These are phyloP conservation scores for Apocrypta bakeri DNA, from an alignment of 1,140 invertebrate species.

Conservation along the genomic window DNA sequence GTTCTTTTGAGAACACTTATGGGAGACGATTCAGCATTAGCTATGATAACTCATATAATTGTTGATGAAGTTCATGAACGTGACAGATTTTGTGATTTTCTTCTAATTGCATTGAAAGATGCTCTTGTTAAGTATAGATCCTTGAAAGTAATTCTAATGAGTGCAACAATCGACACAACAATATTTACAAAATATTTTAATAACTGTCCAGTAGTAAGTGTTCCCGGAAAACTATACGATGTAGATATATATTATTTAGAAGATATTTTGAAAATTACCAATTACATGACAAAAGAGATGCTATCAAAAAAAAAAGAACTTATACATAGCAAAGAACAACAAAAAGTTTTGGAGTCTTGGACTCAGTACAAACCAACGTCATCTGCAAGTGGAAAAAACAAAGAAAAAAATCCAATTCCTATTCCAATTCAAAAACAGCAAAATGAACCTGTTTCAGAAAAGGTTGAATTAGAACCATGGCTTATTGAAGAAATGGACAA, in stretches of 20 bases:
- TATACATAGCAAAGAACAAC: constrained; percentile 72
- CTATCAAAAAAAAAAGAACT: constrained; percentile 68
- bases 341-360: constrained; percentile 74
- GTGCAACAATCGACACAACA: constrained; percentile 90
- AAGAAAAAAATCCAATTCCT: constrained; percentile 58
- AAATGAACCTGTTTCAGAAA: constrained; percentile 67
- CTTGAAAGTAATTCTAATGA: constrained; percentile 93
- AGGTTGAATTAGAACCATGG: constrained; percentile 75
- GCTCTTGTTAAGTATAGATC: constrained; percentile 82
- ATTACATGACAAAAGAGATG: constrained; percentile 83
- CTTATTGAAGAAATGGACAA: constrained; percentile 78
- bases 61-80: constrained; percentile 97
- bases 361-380: constrained; percentile 63
- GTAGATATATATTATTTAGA: constrained; percentile 89
- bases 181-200: constrained; percentile 91
- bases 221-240: constrained; percentile 86
- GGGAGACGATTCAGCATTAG: constrained; percentile 81
- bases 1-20: constrained; percentile 91
- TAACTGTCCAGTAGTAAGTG: constrained; percentile 83
- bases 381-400: constrained; percentile 33
- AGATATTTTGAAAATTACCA: constrained; percentile 84
- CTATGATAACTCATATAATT: constrained; percentile 88
- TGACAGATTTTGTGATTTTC: constrained; percentile 94
- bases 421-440: constrained; percentile 68
- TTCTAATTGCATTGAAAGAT: constrained; percentile 89